phyloP scores from a whole-genome alignment of 2,888 invertebrate species.

The Sturmia bella region DNA sequence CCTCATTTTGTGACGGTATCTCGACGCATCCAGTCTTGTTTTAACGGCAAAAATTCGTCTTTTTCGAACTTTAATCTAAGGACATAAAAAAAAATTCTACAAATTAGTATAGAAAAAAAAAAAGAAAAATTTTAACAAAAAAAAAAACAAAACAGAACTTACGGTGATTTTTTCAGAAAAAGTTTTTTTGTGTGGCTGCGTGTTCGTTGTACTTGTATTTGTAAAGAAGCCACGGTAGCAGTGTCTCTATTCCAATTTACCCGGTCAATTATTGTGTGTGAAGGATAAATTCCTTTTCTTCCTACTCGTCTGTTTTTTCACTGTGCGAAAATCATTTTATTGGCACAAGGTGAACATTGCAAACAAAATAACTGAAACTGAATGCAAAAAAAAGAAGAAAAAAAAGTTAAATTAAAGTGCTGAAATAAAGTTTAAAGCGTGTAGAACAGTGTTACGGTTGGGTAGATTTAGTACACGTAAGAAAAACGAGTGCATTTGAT shows the following conservation, averaged over 20 bases:
- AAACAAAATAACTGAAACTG: conserved; percentile 21
- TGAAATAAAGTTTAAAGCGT: conserved; percentile 10
- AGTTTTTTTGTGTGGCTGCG: conserved; percentile 9
- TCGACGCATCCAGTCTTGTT: conserved; percentile 75
- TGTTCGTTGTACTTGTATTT: neutral
- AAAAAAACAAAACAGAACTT: conserved; percentile 3
- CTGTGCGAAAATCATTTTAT: conserved; percentile 46
- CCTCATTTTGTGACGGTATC: conserved; percentile 80
- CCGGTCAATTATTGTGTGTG: conserved; percentile 63
- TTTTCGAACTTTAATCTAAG: conserved; percentile 19
- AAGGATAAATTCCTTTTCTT: conserved; percentile 45
- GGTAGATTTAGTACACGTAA: neutral
- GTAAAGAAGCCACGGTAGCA: conserved; percentile 15
- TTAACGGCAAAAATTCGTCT: conserved; percentile 58
- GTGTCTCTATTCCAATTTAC: conserved; percentile 40
- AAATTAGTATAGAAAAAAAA: neutral
- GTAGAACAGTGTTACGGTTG: conserved; percentile 26
- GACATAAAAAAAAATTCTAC: conserved; percentile 11
- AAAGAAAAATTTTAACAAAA: conserved; percentile 33
- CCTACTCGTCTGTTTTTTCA: neutral
- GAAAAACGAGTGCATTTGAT: neutral
- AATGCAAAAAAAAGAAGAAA: conserved; percentile 8
- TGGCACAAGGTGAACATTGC: conserved; percentile 62
- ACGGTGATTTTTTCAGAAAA: neutral
- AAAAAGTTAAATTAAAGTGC: too few relatives aligned